phyloP scores from a whole-genome alignment of 1,140 invertebrate species.

The Drosophila micromelanica region DNA sequence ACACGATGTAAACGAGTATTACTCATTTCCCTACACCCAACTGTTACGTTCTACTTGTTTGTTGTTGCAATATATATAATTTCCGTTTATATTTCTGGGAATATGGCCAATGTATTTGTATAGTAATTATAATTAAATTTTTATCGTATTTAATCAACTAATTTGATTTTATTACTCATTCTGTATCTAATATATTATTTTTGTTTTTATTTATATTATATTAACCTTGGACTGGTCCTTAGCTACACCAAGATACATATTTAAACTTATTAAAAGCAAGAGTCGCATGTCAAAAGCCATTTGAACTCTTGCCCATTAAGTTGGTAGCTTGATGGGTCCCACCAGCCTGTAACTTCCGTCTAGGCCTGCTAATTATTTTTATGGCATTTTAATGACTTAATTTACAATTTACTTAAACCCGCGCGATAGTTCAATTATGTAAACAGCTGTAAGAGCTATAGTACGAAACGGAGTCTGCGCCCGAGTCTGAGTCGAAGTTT shows the following conservation, averaged over 20 bases:
- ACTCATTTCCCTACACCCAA: no score
- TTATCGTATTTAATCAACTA: conserved; percentile 1
- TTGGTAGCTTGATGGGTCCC: conserved; percentile 16
- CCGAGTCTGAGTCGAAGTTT: background rate
- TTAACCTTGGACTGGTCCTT: conserved; percentile 9
- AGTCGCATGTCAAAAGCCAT: conserved; percentile 74
- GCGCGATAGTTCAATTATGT: conserved; percentile 74
- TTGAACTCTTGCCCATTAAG: conserved; percentile 42
- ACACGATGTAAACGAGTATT: no score
- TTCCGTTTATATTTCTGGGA: conserved; percentile 17
- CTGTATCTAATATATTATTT: background rate
- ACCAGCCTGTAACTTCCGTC: conserved; percentile 35
- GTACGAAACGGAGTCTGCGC: background rate
- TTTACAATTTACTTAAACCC: conserved; percentile 74
- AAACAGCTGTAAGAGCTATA: conserved; percentile 50
- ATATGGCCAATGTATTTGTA: conserved; percentile 44
- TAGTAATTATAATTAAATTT: conserved; percentile 1
- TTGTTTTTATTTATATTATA: conserved; percentile 7
- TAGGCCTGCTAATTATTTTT: conserved; percentile 73
- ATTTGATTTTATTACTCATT: conserved; percentile 4
- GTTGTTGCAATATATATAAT: conserved; percentile 24
- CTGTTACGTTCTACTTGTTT: no score
- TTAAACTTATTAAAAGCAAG: conserved; percentile 41
- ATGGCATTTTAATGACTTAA: conserved; percentile 80
- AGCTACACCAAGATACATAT: conserved; percentile 19